A percentile compares a stretch with the other conserved stretches of the same genome.
phyloP scores from a whole-genome alignment of 2,113 vertebrate species.

The Odobenus rosmarus region DNA sequence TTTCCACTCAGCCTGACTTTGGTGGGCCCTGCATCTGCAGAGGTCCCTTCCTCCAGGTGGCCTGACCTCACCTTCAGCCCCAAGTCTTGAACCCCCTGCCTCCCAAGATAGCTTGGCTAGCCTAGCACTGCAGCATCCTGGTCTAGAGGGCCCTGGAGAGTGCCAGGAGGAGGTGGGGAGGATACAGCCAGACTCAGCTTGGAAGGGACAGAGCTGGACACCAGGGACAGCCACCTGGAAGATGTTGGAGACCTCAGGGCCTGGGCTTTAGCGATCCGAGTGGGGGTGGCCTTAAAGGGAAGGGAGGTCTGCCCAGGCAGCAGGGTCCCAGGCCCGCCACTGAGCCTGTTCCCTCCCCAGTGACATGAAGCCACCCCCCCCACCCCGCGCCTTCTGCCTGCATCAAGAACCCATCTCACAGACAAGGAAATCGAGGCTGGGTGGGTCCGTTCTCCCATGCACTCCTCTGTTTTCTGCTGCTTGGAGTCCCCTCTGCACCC shows the following conservation, averaged over 20 bases:
- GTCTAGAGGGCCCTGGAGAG: neutral
- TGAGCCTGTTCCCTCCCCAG: neutral
- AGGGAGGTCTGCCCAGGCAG: neutral
- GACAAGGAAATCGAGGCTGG: neutral
- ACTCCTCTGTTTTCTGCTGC: neutral
- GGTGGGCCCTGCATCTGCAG: neutral
- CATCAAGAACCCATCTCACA: neutral
- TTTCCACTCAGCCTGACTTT: neutral
- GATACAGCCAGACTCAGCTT: neutral
- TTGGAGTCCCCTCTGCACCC: rapidly evolving
- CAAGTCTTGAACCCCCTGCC: neutral
- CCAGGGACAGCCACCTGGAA: neutral
- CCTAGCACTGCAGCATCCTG: neutral
- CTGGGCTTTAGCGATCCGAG: neutral
- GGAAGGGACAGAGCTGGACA: neutral
- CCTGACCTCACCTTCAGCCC: neutral
- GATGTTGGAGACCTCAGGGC: neutral
- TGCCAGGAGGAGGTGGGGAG: rapidly evolving
- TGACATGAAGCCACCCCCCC: neutral
- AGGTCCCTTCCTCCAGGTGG: neutral
- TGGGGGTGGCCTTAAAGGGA: neutral
- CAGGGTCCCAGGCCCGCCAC: rapidly evolving
- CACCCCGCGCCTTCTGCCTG: rapidly evolving
- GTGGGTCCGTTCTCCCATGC: rapidly evolving
- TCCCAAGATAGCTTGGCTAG: neutral